phyloP scores from a whole-genome alignment of 2,113 vertebrate genomes.

The Gallinago jamesoni region DNA sequence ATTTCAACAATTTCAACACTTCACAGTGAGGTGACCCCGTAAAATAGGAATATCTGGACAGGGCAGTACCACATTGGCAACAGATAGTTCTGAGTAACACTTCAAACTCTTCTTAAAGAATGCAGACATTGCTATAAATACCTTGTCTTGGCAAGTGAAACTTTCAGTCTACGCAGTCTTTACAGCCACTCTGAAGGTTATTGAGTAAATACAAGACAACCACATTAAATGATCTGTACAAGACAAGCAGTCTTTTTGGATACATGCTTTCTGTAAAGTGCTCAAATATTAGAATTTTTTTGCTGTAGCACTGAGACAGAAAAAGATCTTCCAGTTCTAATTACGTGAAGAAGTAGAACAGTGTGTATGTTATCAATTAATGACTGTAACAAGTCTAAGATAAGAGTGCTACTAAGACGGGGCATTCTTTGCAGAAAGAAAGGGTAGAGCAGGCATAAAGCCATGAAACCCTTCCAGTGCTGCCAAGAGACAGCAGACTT shows the following conservation, averaged over 20 bases:
- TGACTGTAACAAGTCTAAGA: neutral
- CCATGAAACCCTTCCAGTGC: conserved; percentile 3
- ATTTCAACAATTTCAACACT: neutral
- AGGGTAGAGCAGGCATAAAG: neutral
- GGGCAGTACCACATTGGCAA: rapidly evolving
- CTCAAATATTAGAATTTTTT: neutral
- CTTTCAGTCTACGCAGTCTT: neutral
- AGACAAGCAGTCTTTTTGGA: neutral
- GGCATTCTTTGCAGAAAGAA: neutral
- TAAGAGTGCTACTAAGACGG: neutral
- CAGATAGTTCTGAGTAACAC: neutral
- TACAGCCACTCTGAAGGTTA: neutral
- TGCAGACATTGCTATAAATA: neutral
- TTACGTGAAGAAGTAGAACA: neutral
- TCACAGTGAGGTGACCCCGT: neutral
- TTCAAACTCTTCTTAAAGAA: neutral
- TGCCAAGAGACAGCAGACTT: conserved; percentile 23
- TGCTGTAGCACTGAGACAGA: neutral
- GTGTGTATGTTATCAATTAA: neutral
- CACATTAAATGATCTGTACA: neutral
- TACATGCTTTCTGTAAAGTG: neutral
- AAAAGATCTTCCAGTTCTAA: neutral
- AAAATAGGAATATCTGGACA: neutral
- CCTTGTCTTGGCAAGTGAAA: neutral
- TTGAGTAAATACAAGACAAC: neutral